phyloP scores from a whole-genome alignment of 2,797 vertebrate genomes.

The Esox lucius region DNA sequence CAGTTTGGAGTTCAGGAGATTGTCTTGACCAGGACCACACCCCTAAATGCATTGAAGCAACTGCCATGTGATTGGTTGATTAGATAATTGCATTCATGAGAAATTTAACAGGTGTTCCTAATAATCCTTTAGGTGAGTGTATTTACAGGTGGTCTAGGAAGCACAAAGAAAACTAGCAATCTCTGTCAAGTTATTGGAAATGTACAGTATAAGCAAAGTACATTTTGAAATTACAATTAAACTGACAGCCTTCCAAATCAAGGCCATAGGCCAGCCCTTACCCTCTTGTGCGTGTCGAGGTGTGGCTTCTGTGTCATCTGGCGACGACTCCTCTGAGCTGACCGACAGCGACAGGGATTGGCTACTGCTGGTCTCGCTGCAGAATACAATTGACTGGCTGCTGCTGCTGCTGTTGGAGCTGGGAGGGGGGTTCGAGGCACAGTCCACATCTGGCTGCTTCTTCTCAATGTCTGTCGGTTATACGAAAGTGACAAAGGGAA shows the following conservation, averaged over 20 bases:
- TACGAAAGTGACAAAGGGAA: slow-evolving; percentile 15
- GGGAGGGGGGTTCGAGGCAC: slow-evolving; percentile 88
- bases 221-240: background rate
- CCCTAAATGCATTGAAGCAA: too few species aligned
- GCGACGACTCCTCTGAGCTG: slow-evolving; percentile 82
- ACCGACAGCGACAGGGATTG: slow-evolving; percentile 84
- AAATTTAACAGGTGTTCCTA: too few species aligned
- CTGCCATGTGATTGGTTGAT: too few species aligned
- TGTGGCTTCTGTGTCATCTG: slow-evolving; percentile 83
- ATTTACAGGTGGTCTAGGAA: background rate
- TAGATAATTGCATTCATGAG: too few species aligned
- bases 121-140: too few species aligned
- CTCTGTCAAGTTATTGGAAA: background rate
- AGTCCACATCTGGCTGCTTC: slow-evolving; percentile 91
- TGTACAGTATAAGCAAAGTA: background rate
- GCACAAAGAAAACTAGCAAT: background rate
- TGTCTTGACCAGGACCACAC: too few species aligned
- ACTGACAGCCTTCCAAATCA: background rate
- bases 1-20: too few species aligned
- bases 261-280: background rate
- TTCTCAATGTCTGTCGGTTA: slow-evolving; percentile 87
- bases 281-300: slow-evolving; percentile 82
- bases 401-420: slow-evolving; percentile 79
- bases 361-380: slow-evolving; percentile 88
- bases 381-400: slow-evolving; percentile 93